Base-by-base conservation (phyloP, 2,888 invertebrate species). In the Litoditis marina region DNA sequence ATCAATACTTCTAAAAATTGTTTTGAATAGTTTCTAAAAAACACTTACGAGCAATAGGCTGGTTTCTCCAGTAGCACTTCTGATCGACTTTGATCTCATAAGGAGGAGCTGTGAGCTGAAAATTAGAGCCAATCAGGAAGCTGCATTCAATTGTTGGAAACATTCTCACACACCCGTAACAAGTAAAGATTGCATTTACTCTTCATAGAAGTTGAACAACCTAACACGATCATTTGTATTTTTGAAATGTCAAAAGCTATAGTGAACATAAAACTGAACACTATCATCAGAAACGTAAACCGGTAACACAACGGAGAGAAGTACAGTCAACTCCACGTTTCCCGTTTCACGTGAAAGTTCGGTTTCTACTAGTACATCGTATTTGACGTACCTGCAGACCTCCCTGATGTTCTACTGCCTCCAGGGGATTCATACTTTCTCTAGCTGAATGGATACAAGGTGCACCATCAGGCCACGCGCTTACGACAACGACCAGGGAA, bases 381-480 rank as follows among this genome's bases (percentile, higher is more conserved):
- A n/a, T n/a, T n/a, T n/a, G n/a, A n/a, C n/a, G 36, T n/a, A 77
- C 66, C 65, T 74, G 74, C 13, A 81, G 73, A 13, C 81, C 81
- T 31, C 81, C 81, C 51, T 81, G 80, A 68, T 81, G 81, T 51
- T 81, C 81, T 4, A 81, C 77, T 8, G 81, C 81, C 66, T 81
- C 81, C 25, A 80, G 61, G n/a, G 81, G 81, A 61, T 81, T 81
- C 81, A 81, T 81, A 44, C 70, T 71, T 53, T 81, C 80, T 54
- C 73, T 74, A 11, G 79, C 80, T 7, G 78, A 73, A 42, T 74
- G 73, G 11, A 81, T 68, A 63, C 81, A 81, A 4, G 81, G 81
- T 2, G 81, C 78, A 30, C 80, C 80, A 61, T 80, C 80, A 2
- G 80, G 80, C 79, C 79, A 80, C n/a, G n/a, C n/a, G n/a, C n/a